A percentile compares a stretch with the other conserved stretches of the same genome.
Conservation (phyloP, 2,797 vertebrate species). For the Garrulus glandarius region DNA sequence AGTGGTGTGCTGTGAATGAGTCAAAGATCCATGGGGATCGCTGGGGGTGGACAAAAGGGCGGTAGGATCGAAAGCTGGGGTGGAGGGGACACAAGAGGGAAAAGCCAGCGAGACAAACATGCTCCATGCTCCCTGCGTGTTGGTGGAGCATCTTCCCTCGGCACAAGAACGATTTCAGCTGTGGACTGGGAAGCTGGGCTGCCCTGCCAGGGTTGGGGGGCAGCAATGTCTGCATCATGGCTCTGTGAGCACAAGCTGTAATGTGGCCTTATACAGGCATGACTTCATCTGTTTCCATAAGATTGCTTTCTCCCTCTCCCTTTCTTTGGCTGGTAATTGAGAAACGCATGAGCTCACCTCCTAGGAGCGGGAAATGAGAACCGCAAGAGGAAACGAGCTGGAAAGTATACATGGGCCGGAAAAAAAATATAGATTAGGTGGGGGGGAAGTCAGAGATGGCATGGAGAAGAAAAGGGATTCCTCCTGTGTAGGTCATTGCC, state of each 20-base stretch:
- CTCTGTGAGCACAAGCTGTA: not conserved
- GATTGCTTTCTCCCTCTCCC: constrained; percentile 63
- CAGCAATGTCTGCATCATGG: constrained; percentile 1
- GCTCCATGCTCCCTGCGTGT: rapidly evolving
- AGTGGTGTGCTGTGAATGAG: constrained; percentile 31
- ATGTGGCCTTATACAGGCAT: constrained; percentile 54
- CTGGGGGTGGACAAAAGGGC: constrained; percentile 13
- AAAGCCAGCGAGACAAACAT: not conserved
- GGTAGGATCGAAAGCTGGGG: not conserved
- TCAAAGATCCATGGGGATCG: constrained; percentile 41
- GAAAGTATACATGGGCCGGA: constrained; percentile 50
- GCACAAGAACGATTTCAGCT: not conserved
- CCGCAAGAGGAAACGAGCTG: constrained; percentile 64
- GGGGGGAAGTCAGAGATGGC: not conserved
- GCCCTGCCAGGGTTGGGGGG: not conserved
- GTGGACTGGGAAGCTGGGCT: not conserved
- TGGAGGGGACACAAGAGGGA: not conserved
- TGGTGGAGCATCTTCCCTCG: not conserved
- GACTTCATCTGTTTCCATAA: constrained; percentile 73
- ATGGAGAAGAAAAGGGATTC: constrained; percentile 35
- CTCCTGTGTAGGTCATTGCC: not conserved
- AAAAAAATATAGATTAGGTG: constrained; percentile 45
- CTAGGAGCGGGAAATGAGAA: constrained; percentile 69
- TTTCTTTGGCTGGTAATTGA: constrained; percentile 69
- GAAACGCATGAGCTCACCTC: constrained; percentile 72